Evolutionary conservation across 2,113 vertebrate species (phyloP).

Genomic region (Coreoperca whiteheadi): DNA sequence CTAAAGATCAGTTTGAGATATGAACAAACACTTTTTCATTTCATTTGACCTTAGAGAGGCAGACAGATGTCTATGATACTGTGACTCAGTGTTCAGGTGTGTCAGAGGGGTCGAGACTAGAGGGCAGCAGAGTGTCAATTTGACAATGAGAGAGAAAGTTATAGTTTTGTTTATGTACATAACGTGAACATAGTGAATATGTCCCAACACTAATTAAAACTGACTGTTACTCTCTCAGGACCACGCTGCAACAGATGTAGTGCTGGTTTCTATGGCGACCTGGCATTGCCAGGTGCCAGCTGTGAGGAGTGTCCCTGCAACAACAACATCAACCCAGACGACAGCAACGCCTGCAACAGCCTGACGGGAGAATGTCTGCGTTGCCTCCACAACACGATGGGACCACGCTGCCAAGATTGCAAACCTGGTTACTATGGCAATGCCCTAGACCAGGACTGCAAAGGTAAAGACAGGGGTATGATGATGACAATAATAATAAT

Average conservation of each 20-base stretch:
- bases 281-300: conserved; percentile 55
- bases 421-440: conserved; percentile 89
- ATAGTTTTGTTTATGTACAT: neutral
- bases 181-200: neutral
- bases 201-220: neutral
- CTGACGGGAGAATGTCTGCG: conserved; percentile 86
- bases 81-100: neutral
- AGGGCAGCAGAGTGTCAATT: neutral
- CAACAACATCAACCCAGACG: conserved; percentile 86
- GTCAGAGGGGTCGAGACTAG: neutral
- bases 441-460: conserved; percentile 86
- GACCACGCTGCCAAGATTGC: conserved; percentile 87
- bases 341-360: conserved; percentile 83
- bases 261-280: conserved; percentile 87
- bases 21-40: neutral
- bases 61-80: neutral
- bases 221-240: conserved; percentile 75
- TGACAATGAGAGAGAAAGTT: too few species aligned
- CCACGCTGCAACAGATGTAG: conserved; percentile 84
- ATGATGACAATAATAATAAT: neutral
- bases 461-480: conserved; percentile 78
- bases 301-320: conserved; percentile 88
- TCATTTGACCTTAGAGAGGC: neutral
- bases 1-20: too few species aligned
- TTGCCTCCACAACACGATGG: conserved; percentile 88